phyloP scores from a whole-genome alignment of 2,797 vertebrate species.

The Spondyliosoma cantharus region DNA sequence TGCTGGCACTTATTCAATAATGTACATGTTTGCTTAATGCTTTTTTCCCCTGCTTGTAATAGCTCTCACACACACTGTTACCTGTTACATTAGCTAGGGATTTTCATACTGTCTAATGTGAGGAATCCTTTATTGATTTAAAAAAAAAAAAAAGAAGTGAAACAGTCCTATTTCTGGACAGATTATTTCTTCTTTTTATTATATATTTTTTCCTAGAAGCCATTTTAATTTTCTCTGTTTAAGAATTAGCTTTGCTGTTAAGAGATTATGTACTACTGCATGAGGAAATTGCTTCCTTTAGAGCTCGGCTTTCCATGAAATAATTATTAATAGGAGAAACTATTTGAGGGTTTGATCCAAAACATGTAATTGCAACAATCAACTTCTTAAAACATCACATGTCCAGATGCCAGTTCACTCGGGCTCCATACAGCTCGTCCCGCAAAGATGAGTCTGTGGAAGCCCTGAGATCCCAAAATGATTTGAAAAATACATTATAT shows the following conservation, averaged over 20 bases:
- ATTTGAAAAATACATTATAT: no score
- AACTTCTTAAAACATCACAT: background rate
- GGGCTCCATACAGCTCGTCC: no score
- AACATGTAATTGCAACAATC: background rate
- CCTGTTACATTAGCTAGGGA: conserved; percentile 17
- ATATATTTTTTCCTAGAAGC: background rate
- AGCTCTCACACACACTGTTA: background rate
- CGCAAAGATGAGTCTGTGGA: no score
- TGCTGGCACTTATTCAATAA: conserved; percentile 33
- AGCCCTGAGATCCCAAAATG: no score
- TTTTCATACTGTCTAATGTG: background rate
- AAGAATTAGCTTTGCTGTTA: conserved; percentile 12
- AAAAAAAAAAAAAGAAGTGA: background rate
- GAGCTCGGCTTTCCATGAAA: conserved; percentile 7
- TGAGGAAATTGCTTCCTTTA: conserved; percentile 20
- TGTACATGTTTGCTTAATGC: conserved; percentile 25
- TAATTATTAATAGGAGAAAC: conserved; percentile 6
- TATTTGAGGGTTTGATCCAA: conserved; percentile 13
- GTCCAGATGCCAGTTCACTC: background rate
- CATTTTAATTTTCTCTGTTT: conserved; percentile 8
- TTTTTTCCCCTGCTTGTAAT: background rate
- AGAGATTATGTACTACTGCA: conserved; percentile 18
- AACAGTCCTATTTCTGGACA: conserved; percentile 24
- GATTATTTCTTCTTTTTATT: background rate
- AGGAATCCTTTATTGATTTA: background rate